Evolutionary conservation across 1,140 invertebrate genomes (phyloP).

Genomic region (Xylocopa sonorina): DNA sequence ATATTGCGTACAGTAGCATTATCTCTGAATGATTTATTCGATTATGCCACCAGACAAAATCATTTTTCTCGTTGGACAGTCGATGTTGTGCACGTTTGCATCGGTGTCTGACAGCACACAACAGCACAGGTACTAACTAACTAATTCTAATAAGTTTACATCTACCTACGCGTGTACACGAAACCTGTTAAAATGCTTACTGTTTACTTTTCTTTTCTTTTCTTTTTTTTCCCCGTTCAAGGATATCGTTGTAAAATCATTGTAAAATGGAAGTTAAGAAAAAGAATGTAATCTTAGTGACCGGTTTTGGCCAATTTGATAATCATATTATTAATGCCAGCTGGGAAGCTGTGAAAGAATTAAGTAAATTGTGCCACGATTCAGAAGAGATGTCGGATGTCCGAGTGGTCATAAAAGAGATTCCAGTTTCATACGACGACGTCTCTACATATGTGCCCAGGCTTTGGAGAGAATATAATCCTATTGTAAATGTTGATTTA

Average conservation of each 20-base stretch:
- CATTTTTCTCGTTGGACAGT: too few species aligned
- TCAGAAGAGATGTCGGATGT: slow-evolving; percentile 77
- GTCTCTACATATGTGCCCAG: slow-evolving; percentile 84
- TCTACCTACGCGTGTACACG: too few species aligned
- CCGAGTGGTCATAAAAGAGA: slow-evolving; percentile 84
- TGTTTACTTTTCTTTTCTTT: not conserved
- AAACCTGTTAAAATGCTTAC: too few species aligned
- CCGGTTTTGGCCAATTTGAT: slow-evolving; percentile 90
- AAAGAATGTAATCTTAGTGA: slow-evolving; percentile 80
- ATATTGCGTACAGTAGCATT: too few species aligned
- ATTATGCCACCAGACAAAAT: too few species aligned
- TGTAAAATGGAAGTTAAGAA: slow-evolving; percentile 6
- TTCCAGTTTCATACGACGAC: slow-evolving; percentile 86
- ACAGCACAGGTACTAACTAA: too few species aligned
- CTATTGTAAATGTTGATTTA: slow-evolving; percentile 81
- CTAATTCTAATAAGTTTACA: too few species aligned
- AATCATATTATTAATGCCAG: slow-evolving; percentile 88
- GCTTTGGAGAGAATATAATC: slow-evolving; percentile 86
- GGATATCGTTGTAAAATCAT: too few species aligned
- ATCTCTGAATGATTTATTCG: too few species aligned
- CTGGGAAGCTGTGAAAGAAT: slow-evolving; percentile 87
- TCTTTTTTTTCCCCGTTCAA: too few species aligned
- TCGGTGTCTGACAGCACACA: too few species aligned
- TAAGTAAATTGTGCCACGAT: slow-evolving; percentile 79
- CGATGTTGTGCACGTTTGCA: too few species aligned